A percentile compares a stretch with the other conserved stretches of the same genome.
phyloP scores from a whole-genome alignment of 2,888 invertebrate genomes.

The Athrips mouffetella region DNA sequence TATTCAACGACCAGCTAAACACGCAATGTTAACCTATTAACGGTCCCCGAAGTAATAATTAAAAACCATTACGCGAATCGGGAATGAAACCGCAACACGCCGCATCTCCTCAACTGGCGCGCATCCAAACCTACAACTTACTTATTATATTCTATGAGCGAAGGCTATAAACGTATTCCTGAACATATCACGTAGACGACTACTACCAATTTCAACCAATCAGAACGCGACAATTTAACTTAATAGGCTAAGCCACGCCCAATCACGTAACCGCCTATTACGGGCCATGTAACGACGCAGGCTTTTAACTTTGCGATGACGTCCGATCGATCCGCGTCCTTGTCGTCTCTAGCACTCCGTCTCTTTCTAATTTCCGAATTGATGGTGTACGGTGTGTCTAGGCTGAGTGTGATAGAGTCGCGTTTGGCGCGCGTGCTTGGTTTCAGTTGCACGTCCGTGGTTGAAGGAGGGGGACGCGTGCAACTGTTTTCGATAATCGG shows the following conservation, averaged over 20 bases:
- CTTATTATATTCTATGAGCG: conserved; percentile 78
- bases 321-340: conserved; percentile 60
- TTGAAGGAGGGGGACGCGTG: conserved; percentile 75
- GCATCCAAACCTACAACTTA: conserved; percentile 71
- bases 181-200: conserved; percentile 77
- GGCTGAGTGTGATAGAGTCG: conserved; percentile 72
- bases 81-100: conserved; percentile 62
- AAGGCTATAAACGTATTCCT: conserved; percentile 75
- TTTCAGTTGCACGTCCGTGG: conserved; percentile 76
- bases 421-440: conserved; percentile 73
- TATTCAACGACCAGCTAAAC: conserved; percentile 37
- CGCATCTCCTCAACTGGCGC: conserved; percentile 60
- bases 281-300: conserved; percentile 76
- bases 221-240: conserved; percentile 76
- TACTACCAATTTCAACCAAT: conserved; percentile 78
- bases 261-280: conserved; percentile 79
- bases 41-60: conserved; percentile 58
- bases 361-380: conserved; percentile 55
- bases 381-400: conserved; percentile 49
- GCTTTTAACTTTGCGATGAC: conserved; percentile 74
- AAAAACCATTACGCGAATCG: conserved; percentile 63
- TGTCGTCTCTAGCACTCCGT: conserved; percentile 46
- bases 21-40: conserved; percentile 51
- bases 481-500: conserved; percentile 78
- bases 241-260: conserved; percentile 77